Base-by-base conservation (phyloP, 37 sponge, comb jelly and placozoan genomes). In the Cladorhizidae sp. region DNA sequence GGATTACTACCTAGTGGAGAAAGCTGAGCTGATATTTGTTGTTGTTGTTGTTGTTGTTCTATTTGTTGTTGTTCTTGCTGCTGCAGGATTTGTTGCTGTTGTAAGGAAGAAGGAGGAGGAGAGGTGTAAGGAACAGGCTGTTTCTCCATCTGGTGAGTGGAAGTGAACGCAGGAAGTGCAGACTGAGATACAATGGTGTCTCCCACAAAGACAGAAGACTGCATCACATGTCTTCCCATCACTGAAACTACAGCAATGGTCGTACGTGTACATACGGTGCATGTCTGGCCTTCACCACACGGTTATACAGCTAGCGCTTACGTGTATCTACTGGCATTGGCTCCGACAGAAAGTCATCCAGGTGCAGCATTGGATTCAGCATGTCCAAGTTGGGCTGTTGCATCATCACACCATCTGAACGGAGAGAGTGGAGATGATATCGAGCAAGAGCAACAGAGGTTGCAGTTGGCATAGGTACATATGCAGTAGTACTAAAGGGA, bases 361-460 rank as follows among this genome's bases (percentile, higher is more conserved):
- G 12, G 5, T 23, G 25, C 6, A 91, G 78, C 5, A 54, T 75
- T 52, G 92, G 88, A 50, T 87, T 86, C 32, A 92, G 85, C 72
- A 84, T 80, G 56, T 79, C 83, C 55, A 92, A 42, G 51, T 79
- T 86, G 9, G 92, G 88, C 61, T 92, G 92, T 52, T 76, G 77
- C 45, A 76, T 45, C 74, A 74, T 74, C 43, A 74, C 15, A n/a
- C 28, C 74, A 51, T 33, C 74, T 74, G 49, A 3, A 74, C 12
- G 49, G 17, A 65, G 2, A 58, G 18, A 25, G n/a, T 18, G 54
- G 54, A 52, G 15, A 52, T 52, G 11, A 11, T 52, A 52, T 52
- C 15, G 54, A 52, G 11, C 54, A 52, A 52, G 54, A 52, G 15
- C 15, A 52, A 52, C 54, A 52, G 54, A 52, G n/a, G n/a, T n/a